Base-by-base conservation (phyloP, 2,888 invertebrate genomes). In the Unio pictorum region DNA sequence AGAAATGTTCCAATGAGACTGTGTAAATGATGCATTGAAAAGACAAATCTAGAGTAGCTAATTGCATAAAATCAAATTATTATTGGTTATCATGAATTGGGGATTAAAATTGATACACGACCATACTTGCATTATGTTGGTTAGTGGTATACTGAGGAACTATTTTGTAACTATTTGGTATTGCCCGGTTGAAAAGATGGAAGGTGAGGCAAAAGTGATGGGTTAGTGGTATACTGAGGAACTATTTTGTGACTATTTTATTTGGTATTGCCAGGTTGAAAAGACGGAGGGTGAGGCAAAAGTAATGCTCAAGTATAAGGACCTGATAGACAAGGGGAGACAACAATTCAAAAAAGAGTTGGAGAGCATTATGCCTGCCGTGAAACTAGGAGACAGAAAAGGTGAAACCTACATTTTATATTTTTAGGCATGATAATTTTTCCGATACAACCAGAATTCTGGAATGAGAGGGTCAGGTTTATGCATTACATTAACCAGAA, bases 291-390 rank as follows among this genome's bases (percentile, higher is more conserved):
- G 89, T 26, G 91, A 91, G 68, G 86, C 87, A 5, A 85, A 86
- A 54, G 87, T 96, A 1, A 93, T 94, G 26, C 94, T 95, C 76
- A 94, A 93, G 84, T 97, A 95, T 87, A 95, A 96, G 94, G 94
- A 93, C 67, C 94, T 95, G 91, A 95, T 91, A 61, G 91, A 91
- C 67, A 88, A 91, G 72, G 91, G 91, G 1, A 89, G 91, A 64
- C 87, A 91, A 73, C 90, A 91, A 80, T 91, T 91, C 78, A 87
- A 90, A 66, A 89, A 90, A 73, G 84, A 92, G 78, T 85, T 92
- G 73, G 88, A 91, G 74, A 93, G 94, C 67, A 91, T 96, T 60
- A 93, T 95, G 83, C 95, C 95, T 0, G 93, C 93, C 65, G 91
- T 95, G 1, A 93, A 94, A 87, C 90, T 95, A 59, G 89, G 92